Base-by-base conservation (phyloP, 1,140 invertebrate genomes). In the Drosophila paulistorum region DNA sequence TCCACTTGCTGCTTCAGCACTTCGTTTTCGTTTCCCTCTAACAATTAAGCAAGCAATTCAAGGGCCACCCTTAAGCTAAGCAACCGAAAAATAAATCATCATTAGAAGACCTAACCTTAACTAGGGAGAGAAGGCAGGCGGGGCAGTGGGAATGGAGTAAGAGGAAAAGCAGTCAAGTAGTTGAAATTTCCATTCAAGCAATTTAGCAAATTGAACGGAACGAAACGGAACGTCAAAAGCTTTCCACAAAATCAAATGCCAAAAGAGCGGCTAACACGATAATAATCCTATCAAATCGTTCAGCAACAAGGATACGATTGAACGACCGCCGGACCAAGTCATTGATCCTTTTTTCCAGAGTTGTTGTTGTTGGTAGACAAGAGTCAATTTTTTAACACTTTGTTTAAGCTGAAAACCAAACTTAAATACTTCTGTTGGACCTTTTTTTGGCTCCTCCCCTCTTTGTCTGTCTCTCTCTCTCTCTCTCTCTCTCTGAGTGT, bases 341-440 rank as follows among this genome's bases (percentile, higher is more conserved):
- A 71, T 77, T 77, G 68, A 77, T 67, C 51, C 64, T 55, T 39
- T 55, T 20, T 35, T 9, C 45, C 45, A 51, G 10, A 11, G 17
- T 51, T 51, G 37, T 39, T 39, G 37, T 39, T 39, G 10, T 51
- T 51, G 39, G 20, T 20, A 63, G 55, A n/a, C 68, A 70, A 89
- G 89, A 77, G 84, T 89, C 77, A 71, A 89, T 87, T 89, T 86
- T 89, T 86, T 83, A 86, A 73, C 84, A 89, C 83, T 87, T 86
- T 89, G 79, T 86, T 76, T 70, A 83, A 76, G 65, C 58, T 75
- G 77, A 71, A 78, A 78, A 68, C 63, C 62, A 61, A 78, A 83
- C 79, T 76, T 79, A 82, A 83, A 79, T 68, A 73, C 30, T 78
- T 65, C 74, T 69, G 55, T 66, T 51, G 41, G 60, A 42, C 57